phyloP scores from a whole-genome alignment of 1,140 invertebrate species.

The Phortica variegata region DNA sequence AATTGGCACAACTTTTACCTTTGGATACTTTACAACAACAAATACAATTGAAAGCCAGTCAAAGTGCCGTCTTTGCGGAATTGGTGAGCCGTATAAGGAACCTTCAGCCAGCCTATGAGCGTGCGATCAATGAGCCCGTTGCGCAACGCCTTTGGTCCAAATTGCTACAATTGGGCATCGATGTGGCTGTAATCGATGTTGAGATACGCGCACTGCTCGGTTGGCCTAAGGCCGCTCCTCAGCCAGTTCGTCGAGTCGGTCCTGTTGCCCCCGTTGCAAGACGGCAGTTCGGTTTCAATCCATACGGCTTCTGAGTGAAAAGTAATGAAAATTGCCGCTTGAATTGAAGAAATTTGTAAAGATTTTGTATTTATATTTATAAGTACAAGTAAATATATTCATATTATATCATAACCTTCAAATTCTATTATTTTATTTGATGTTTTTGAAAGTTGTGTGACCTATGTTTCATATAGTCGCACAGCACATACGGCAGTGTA shows the following conservation, averaged over 20 bases:
- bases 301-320: slow-evolving; percentile 13
- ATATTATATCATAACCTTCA: no score
- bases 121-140: slow-evolving; percentile 23
- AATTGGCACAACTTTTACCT: slow-evolving; percentile 33
- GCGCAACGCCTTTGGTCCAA: slow-evolving; percentile 11
- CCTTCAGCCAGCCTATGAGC: slow-evolving; percentile 36
- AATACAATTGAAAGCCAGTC: slow-evolving; percentile 26
- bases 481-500: no score
- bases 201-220: slow-evolving; percentile 33
- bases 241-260: no score
- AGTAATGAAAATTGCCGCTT: no score
- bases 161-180: slow-evolving; percentile 27
- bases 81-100: slow-evolving; percentile 38
- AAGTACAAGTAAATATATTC: neutral
- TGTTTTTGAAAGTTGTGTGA: no score
- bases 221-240: slow-evolving; percentile 29
- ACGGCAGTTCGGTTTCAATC: slow-evolving; percentile 11
- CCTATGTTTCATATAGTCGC: no score
- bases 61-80: slow-evolving; percentile 26
- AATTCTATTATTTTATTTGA: no score
- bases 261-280: no score
- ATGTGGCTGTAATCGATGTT: slow-evolving; percentile 20
- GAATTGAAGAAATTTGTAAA: neutral
- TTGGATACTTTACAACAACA: slow-evolving; percentile 23
- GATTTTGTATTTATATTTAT: neutral